Percentiles rank a stretch among this genome's conserved stretches.
Evolutionary conservation across 2,797 vertebrate genomes (phyloP).

Genomic region (Anguilla obscura): DNA sequence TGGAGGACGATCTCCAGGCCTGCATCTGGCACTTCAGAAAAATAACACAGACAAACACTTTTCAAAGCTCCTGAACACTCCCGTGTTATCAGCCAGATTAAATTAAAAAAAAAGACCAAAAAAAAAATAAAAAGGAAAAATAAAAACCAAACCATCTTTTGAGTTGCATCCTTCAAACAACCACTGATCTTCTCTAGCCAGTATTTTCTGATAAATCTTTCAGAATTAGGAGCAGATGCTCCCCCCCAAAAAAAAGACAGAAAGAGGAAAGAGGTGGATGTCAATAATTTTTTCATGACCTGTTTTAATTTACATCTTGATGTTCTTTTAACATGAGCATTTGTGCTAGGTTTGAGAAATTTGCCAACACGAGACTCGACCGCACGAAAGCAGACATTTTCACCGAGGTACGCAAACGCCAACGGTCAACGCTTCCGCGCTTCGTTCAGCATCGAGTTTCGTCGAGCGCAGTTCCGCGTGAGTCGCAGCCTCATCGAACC

Average conservation of each 20-base stretch:
- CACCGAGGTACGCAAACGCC: background rate
- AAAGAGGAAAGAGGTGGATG: background rate
- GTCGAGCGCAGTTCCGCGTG: background rate
- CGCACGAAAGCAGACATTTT: background rate
- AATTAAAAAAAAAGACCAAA: background rate
- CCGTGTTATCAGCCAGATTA: slow-evolving; percentile 12
- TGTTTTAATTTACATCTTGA: background rate
- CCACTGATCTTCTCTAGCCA: background rate
- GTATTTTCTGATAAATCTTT: background rate
- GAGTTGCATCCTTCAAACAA: background rate
- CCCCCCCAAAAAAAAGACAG: background rate
- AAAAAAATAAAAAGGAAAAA: too few species aligned
- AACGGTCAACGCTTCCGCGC: background rate
- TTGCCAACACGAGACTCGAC: background rate
- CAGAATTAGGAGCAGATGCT: background rate
- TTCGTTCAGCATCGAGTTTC: background rate
- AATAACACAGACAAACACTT: slow-evolving; percentile 16
- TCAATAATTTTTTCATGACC: background rate
- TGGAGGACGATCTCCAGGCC: slow-evolving; percentile 7
- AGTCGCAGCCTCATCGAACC: background rate
- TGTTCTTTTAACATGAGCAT: background rate
- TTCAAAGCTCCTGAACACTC: slow-evolving; percentile 12
- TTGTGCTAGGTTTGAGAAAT: background rate
- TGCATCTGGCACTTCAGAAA: slow-evolving; percentile 15
- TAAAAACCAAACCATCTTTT: background rate